phyloP scores from a whole-genome alignment of 2,113 vertebrate species.

The Pluvialis apricaria region DNA sequence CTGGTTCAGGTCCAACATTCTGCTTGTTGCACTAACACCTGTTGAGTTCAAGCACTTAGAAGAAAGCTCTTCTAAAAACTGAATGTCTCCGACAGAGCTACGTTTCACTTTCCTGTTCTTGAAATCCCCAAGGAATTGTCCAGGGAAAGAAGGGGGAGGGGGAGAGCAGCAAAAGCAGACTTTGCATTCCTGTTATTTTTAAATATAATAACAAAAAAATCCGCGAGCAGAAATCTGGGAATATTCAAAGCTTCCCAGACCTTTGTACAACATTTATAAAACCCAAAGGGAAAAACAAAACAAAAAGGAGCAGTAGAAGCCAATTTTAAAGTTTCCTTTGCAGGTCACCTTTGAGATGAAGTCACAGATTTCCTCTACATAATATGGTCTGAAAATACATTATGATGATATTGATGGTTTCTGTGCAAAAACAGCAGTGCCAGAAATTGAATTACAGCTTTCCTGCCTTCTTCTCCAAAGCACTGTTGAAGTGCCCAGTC shows the following conservation, averaged over 20 bases:
- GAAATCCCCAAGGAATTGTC: not conserved
- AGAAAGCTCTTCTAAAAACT: not conserved
- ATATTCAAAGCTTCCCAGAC: slow-evolving; percentile 8
- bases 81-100: not conserved
- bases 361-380: not conserved
- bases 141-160: not conserved
- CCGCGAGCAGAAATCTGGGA: not conserved
- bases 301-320: not conserved
- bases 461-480: not conserved
- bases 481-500: not conserved
- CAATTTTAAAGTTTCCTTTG: slow-evolving; percentile 24
- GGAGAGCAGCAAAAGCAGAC: not conserved
- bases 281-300: slow-evolving; percentile 18
- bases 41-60: not conserved
- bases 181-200: slow-evolving; percentile 37
- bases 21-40: not conserved
- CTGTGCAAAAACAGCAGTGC: not conserved
- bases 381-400: not conserved
- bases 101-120: slow-evolving; percentile 4
- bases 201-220: slow-evolving; percentile 4
- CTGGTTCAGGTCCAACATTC: not conserved
- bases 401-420: not conserved
- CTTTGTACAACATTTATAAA: slow-evolving; percentile 14
- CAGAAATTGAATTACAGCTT: not conserved
- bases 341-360: not conserved